Percentiles rank a stretch among this genome's conserved stretches.
Conservation (phyloP, 2,797 vertebrate genomes). For the Clarias laeviceps region DNA sequence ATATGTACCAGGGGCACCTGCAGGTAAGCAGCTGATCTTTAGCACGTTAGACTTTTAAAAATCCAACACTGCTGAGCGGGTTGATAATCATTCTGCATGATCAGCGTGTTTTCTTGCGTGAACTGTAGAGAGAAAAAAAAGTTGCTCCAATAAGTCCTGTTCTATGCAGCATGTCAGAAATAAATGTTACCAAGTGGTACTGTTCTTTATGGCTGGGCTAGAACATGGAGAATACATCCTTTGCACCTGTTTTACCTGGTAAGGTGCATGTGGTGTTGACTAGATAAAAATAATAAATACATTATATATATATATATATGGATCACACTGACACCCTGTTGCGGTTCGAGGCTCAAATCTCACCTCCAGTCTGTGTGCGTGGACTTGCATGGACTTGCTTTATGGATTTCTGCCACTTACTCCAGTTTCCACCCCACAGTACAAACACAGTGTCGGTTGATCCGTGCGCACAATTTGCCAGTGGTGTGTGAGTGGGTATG, state of each 20-base stretch:
- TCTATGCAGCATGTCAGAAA: not conserved
- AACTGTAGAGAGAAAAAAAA: not conserved
- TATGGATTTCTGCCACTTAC: too few relatives aligned
- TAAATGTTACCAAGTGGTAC: not conserved
- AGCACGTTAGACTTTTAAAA: too few relatives aligned
- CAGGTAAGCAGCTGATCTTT: constrained; percentile 71
- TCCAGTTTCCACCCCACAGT: too few relatives aligned
- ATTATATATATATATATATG: too few relatives aligned
- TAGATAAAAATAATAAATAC: not conserved
- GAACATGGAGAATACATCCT: not conserved
- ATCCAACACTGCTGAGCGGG: not conserved
- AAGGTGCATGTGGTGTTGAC: not conserved
- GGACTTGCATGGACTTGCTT: too few relatives aligned
- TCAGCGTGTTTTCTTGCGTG: constrained; percentile 7
- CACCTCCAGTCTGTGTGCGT: too few relatives aligned
- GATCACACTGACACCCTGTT: too few relatives aligned
- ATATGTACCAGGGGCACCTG: constrained; percentile 86
- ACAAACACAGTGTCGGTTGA: too few relatives aligned
- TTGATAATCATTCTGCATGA: constrained; percentile 12
- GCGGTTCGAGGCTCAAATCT: too few relatives aligned
- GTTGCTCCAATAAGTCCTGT: constrained; percentile 20
- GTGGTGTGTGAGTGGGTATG: too few relatives aligned
- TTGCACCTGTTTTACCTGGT: not conserved
- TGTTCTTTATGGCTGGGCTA: not conserved
- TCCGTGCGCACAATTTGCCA: too few relatives aligned